These are phyloP conservation scores for Nebria ingens DNA, from an alignment of 1,140 invertebrate genomes.

Conservation along the genomic window DNA sequence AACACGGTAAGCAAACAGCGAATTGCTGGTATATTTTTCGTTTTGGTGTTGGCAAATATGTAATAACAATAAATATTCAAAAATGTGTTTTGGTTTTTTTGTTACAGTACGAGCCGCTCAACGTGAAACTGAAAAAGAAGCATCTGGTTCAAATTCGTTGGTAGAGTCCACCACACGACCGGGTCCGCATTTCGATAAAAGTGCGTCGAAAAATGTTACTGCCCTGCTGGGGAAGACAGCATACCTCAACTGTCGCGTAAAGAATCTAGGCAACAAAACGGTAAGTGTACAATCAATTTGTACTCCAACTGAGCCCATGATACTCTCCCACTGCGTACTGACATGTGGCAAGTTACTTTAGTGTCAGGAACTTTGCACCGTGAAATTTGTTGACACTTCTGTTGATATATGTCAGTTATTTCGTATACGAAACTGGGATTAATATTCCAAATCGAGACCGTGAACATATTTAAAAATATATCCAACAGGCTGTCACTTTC, in stretches of 20 bases:
- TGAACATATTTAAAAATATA: no score
- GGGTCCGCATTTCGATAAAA: slow-evolving; percentile 61
- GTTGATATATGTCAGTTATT: no score
- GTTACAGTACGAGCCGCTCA: background rate
- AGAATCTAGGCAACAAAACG: slow-evolving; percentile 67
- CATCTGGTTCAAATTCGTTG: background rate
- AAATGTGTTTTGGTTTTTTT: background rate
- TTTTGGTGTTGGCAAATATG: no score
- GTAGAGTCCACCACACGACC: slow-evolving; percentile 19
- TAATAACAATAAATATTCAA: no score
- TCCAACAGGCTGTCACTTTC: no score
- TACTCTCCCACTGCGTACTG: background rate
- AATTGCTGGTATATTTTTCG: no score
- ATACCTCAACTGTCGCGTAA: slow-evolving; percentile 62
- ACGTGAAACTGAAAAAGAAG: background rate
- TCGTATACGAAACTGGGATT: no score
- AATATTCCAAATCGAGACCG: no score
- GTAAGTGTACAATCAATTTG: slow-evolving; percentile 44
- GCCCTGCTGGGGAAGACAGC: slow-evolving; percentile 69
- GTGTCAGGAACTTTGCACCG: no score
- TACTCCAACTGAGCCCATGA: background rate
- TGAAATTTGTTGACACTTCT: no score
- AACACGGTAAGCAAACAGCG: no score
- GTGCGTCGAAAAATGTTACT: slow-evolving; percentile 66
- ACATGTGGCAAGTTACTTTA: no score